Percentiles rank a stretch among this genome's conserved stretches.
phyloP scores from a whole-genome alignment of 2,113 vertebrate genomes.

The Marmota monax region DNA sequence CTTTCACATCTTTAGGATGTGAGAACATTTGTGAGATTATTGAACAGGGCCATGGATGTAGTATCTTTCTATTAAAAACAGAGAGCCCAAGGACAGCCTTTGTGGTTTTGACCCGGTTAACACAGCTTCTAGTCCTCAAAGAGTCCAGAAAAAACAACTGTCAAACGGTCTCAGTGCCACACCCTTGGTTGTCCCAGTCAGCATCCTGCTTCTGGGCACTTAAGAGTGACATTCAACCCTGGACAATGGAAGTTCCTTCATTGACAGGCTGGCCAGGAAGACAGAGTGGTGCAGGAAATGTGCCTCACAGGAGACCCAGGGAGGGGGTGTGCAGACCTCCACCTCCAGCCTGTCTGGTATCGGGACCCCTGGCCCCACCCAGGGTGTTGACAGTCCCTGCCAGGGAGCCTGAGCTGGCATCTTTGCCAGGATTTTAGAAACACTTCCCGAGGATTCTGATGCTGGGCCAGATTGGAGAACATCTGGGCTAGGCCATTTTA shows the following conservation, averaged over 20 bases:
- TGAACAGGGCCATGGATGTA: background rate
- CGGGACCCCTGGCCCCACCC: background rate
- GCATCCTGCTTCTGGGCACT: background rate
- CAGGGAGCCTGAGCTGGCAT: background rate
- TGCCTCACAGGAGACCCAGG: background rate
- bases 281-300: background rate
- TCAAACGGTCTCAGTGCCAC: background rate
- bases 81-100: background rate
- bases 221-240: background rate
- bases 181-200: background rate
- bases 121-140: background rate
- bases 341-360: background rate
- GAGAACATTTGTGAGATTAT: background rate
- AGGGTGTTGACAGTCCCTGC: background rate
- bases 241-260: background rate
- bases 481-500: background rate
- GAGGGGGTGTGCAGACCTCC: background rate
- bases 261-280: background rate
- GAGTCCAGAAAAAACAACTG: background rate
- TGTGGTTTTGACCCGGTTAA: background rate
- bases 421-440: background rate
- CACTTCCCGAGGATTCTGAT: background rate
- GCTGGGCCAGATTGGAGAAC: slow-evolving; percentile 42
- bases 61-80: background rate
- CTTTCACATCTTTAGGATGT: background rate